phyloP scores from a whole-genome alignment of 1,140 invertebrate species.

The Reticulitermes speratus region DNA sequence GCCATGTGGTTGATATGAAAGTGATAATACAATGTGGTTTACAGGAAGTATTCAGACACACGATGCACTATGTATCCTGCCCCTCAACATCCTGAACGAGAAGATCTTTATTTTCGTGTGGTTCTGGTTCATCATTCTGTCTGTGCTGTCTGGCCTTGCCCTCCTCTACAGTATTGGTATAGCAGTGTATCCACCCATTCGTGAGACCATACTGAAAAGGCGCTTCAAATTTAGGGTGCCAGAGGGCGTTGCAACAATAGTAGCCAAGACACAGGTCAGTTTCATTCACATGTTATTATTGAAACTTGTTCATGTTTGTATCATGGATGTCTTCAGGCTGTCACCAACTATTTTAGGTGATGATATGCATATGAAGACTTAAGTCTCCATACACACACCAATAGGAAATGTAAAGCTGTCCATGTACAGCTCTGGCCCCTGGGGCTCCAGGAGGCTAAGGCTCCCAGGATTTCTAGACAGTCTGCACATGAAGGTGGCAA shows the following conservation, averaged over 20 bases:
- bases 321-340: conserved; percentile 21
- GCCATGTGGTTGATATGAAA: too few species aligned
- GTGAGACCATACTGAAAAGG: conserved; percentile 71
- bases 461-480: too few species aligned
- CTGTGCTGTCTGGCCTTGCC: conserved; percentile 63
- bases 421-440: too few species aligned
- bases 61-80: conserved; percentile 71
- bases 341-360: too few species aligned
- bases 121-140: conserved; percentile 77
- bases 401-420: too few species aligned
- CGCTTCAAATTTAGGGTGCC: conserved; percentile 74
- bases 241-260: conserved; percentile 64
- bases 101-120: conserved; percentile 78
- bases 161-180: conserved; percentile 73
- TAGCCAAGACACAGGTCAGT: conserved; percentile 74
- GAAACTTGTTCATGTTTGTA: conserved; percentile 49
- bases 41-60: conserved; percentile 55
- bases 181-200: conserved; percentile 68
- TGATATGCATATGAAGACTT: too few species aligned
- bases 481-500: too few species aligned
- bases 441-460: too few species aligned
- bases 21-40: background rate
- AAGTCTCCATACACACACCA: too few species aligned
- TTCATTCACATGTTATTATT: background rate
- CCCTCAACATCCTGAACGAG: conserved; percentile 76